A percentile compares a stretch with the other conserved stretches of the same genome.
Evolutionary conservation across 1,140 invertebrate genomes (phyloP).

Genomic region (Cherax quadricarinatus): DNA sequence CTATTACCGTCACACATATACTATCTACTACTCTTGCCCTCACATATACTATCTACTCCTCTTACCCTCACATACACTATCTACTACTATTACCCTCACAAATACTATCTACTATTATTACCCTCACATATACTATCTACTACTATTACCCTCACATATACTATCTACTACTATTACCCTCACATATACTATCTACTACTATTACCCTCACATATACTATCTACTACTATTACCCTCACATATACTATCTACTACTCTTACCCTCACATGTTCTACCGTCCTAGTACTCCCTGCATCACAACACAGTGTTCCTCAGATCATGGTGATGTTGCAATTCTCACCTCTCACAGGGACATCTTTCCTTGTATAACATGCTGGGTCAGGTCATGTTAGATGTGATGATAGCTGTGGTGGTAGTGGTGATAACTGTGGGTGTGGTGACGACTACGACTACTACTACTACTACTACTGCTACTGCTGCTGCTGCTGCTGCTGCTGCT

Average conservation of each 20-base stretch:
- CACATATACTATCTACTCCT: background rate
- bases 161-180: background rate
- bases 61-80: background rate
- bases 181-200: too few species aligned
- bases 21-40: too few species aligned
- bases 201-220: too few species aligned
- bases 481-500: background rate
- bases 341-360: too few species aligned
- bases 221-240: too few species aligned
- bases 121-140: background rate
- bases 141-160: background rate
- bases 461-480: background rate
- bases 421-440: constrained; percentile 1
- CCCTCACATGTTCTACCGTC: too few species aligned
- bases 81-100: background rate
- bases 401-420: constrained; percentile 9
- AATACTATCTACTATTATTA: background rate
- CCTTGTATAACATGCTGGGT: background rate
- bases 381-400: background rate
- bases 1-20: too few species aligned
- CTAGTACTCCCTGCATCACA: too few species aligned
- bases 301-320: too few species aligned
- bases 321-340: too few species aligned
- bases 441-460: background rate
- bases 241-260: too few species aligned